Percentiles rank a stretch among this genome's conserved stretches.
Conservation (phyloP, 2,113 vertebrate species). For the Silurus meridionalis region DNA sequence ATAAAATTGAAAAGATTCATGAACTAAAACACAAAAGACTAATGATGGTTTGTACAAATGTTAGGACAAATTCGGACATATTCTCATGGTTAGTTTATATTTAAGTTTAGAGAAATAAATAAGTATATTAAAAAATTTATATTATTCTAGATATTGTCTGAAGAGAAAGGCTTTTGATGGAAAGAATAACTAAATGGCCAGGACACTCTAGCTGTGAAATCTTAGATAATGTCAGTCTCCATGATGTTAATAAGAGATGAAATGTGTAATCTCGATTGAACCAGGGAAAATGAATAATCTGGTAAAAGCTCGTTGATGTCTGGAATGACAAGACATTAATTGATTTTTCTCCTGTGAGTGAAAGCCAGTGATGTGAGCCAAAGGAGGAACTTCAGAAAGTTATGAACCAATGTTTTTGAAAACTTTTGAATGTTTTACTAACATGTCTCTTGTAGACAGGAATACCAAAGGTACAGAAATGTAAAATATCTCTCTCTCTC, state of each 20-base stretch:
- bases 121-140: background rate
- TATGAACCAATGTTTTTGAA: too few relatives aligned
- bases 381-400: background rate
- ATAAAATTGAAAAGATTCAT: background rate
- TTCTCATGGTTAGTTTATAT: background rate
- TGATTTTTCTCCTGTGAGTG: background rate
- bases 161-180: background rate
- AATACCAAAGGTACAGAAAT: background rate
- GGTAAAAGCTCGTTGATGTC: background rate
- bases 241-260: background rate
- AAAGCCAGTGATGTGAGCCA: background rate
- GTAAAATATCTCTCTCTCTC: too few relatives aligned
- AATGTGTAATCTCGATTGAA: background rate
- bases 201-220: background rate
- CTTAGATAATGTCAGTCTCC: background rate
- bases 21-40: background rate
- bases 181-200: background rate
- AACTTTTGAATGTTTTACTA: background rate
- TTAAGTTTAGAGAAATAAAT: background rate
- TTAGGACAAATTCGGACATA: background rate
- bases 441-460: background rate
- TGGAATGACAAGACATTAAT: background rate
- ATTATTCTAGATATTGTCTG: background rate
- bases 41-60: background rate
- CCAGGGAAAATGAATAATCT: background rate